Evolutionary conservation across 2,797 vertebrate species (phyloP).

Genomic region (Alosa sapidissima): DNA sequence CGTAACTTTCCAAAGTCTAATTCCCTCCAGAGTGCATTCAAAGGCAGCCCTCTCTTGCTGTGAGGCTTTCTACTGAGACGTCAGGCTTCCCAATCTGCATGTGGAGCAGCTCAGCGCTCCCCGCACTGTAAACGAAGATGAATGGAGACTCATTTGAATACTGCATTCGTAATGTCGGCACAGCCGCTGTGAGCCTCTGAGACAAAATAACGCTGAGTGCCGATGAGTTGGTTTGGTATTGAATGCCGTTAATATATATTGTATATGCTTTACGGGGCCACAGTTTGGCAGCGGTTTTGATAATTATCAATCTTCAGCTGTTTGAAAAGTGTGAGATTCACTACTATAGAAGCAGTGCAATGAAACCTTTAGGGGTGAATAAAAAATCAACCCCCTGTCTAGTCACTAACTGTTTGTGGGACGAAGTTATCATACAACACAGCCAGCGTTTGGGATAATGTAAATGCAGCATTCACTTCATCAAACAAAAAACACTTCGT

Average conservation of each 20-base stretch:
- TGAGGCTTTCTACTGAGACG: neutral
- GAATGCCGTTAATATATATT: too few species aligned
- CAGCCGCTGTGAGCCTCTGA: neutral
- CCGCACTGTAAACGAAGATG: neutral
- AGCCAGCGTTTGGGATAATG: neutral
- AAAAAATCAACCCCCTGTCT: neutral
- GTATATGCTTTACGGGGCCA: neutral
- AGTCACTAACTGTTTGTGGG: neutral
- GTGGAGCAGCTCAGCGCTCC: neutral
- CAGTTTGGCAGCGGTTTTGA: neutral
- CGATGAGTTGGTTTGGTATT: neutral
- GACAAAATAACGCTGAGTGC: neutral
- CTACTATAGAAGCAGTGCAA: neutral
- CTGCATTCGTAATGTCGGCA: neutral
- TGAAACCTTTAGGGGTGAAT: neutral
- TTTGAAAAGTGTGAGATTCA: neutral
- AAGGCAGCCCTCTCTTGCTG: neutral
- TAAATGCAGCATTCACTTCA: neutral
- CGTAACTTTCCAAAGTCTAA: neutral
- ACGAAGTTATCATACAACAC: neutral
- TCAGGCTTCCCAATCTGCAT: neutral
- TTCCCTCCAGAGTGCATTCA: conserved; percentile 2
- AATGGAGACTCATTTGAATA: conserved; percentile 17
- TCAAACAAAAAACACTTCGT: neutral
- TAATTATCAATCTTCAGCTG: neutral